Conservation (phyloP, 2,113 vertebrate genomes). For the Corythornis cristatus region DNA sequence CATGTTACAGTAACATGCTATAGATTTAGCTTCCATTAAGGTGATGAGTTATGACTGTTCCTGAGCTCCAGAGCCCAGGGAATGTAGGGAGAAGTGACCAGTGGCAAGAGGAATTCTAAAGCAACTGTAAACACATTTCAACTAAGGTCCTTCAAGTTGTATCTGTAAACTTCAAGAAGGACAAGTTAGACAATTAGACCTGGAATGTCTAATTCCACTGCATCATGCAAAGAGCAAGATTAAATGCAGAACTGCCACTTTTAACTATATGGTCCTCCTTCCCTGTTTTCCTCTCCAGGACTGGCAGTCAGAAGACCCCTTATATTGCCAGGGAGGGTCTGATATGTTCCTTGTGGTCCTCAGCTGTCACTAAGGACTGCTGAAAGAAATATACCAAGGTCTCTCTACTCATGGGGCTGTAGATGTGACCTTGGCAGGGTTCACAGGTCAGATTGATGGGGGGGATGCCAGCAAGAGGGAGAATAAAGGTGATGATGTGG, state of each 20-base stretch:
- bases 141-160: not conserved
- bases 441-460: not conserved
- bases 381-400: not conserved
- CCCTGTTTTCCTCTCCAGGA: not conserved
- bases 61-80: not conserved
- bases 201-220: not conserved
- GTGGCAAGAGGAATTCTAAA: not conserved
- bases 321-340: rapidly evolving
- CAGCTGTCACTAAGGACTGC: not conserved
- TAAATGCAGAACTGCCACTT: not conserved
- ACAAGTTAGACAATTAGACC: not conserved
- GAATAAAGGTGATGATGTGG: not conserved
- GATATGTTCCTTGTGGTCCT: not conserved
- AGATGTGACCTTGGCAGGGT: not conserved
- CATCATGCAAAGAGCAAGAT: not conserved
- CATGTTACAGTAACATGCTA: not conserved
- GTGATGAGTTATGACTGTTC: rapidly evolving
- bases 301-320: not conserved
- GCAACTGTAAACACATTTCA: not conserved
- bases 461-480: not conserved
- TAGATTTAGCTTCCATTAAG: not conserved
- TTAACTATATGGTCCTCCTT: not conserved
- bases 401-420: not conserved
- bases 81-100: not conserved
- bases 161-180: not conserved